Evolutionary conservation across 2,797 vertebrate genomes (phyloP).

Genomic region (Falco berigora): DNA sequence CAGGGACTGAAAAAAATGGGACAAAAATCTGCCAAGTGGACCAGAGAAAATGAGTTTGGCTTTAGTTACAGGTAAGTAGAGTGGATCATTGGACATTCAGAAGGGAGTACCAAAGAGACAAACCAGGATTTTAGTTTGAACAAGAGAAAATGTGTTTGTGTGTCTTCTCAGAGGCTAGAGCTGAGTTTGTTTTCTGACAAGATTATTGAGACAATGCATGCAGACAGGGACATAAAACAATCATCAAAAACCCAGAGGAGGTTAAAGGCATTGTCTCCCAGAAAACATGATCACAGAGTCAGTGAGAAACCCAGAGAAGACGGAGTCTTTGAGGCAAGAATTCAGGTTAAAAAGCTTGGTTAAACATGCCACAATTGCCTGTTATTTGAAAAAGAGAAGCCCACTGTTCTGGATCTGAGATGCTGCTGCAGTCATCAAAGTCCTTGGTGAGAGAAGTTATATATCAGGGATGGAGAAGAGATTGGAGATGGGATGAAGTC

Average conservation of each 20-base stretch:
- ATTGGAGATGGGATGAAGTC: not conserved
- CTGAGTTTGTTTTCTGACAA: not conserved
- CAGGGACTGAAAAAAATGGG: not conserved
- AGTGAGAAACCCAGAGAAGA: not conserved
- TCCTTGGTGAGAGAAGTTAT: not conserved
- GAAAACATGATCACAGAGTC: not conserved
- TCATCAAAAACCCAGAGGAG: not conserved
- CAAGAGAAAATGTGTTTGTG: not conserved
- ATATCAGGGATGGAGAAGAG: not conserved
- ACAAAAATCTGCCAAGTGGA: not conserved
- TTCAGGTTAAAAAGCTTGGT: not conserved
- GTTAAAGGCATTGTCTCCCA: not conserved
- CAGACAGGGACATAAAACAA: not conserved
- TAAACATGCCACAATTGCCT: not conserved
- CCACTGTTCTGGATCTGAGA: not conserved
- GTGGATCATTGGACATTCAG: not conserved
- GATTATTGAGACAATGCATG: not conserved
- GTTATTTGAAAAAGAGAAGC: not conserved
- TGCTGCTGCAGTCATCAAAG: not conserved
- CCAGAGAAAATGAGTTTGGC: not conserved
- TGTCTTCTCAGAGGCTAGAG: not conserved
- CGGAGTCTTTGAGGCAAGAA: not conserved
- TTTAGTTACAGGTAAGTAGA: not conserved
- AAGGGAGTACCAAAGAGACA: not conserved
- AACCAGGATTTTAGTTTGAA: not conserved